Evolutionary conservation across 2,888 invertebrate genomes (phyloP), one percentile per base, ranked within the genome.

Genomic region (Eupithecia tripunctaria): DNA sequence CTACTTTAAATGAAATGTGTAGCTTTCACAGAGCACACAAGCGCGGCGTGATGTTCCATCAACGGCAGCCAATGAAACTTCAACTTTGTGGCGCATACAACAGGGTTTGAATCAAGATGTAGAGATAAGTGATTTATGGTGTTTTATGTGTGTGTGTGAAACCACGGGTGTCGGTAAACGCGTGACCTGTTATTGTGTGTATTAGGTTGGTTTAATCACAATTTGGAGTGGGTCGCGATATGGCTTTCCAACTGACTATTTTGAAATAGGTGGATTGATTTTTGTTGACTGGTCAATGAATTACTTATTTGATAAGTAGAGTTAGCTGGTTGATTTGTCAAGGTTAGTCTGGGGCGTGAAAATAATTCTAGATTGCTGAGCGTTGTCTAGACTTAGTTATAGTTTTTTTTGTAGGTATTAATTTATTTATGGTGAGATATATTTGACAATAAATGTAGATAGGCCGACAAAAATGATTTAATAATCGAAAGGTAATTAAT

Each of bases 121-220:
- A 18, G 69, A 68, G 72, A 70, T 82, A 78, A 68, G 18, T 72
- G 72, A 64, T 68, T 76, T 78, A 72, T 59, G 75, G 63, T 73
- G 71, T 76, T 80, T 81, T 84, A 76, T 72, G 75, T 7, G 69
- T 79, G 77, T 79, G 77, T 79, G 78, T 77, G 81, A 84, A 83
- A 74, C 82, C 79, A 86, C 84, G 86, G 89, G 90, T 91, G 92
- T 91, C 87, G 89, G 93, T 90, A 92, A 91, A 88, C 89, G 93
- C 90, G 90, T 92, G 94, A 93, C 93, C 93, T 92, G 94, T 94
- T 93, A 92, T 92, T 94, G 93, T 94, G 92, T 94, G 93, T 93
- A 93, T 94, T 93, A 91, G 93, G 93, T 91, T 93, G 91, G 89
- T 91, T 94, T 94, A 94, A 94, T 94, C 94, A 94, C 93, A 93